phyloP scores from a whole-genome alignment of 2,113 vertebrate genomes.

The Ciconia maguari region DNA sequence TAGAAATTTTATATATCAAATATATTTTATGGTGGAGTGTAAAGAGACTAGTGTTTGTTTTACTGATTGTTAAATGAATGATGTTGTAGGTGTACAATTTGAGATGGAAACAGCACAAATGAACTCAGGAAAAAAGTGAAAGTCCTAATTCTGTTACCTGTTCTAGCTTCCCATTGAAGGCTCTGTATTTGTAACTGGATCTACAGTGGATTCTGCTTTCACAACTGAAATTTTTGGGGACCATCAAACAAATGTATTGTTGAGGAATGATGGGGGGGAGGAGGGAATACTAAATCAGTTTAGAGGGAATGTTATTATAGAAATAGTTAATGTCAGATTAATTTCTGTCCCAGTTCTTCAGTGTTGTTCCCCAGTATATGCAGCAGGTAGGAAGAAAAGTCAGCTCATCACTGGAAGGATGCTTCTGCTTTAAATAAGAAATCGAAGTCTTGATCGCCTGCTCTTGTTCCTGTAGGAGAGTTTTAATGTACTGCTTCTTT shows the following conservation, averaged over 20 bases:
- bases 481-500: conserved; percentile 20
- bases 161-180: neutral
- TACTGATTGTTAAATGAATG: neutral
- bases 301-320: neutral
- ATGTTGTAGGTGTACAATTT: neutral
- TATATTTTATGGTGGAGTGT: neutral
- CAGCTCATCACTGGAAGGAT: neutral
- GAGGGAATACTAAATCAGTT: neutral
- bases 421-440: neutral
- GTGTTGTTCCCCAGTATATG: neutral
- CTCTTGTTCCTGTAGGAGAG: neutral
- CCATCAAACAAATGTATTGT: neutral
- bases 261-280: neutral
- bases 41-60: neutral
- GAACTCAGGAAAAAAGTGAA: neutral
- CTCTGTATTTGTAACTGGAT: neutral
- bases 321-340: neutral
- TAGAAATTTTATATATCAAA: neutral
- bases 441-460: neutral
- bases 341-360: neutral
- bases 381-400: neutral
- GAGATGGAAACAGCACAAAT: neutral
- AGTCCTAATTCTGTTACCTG: neutral
- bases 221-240: neutral
- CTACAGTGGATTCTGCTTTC: neutral